These are phyloP conservation scores for Bradypus variegatus DNA, from an alignment of 2,797 vertebrate species.

Conservation along the genomic window DNA sequence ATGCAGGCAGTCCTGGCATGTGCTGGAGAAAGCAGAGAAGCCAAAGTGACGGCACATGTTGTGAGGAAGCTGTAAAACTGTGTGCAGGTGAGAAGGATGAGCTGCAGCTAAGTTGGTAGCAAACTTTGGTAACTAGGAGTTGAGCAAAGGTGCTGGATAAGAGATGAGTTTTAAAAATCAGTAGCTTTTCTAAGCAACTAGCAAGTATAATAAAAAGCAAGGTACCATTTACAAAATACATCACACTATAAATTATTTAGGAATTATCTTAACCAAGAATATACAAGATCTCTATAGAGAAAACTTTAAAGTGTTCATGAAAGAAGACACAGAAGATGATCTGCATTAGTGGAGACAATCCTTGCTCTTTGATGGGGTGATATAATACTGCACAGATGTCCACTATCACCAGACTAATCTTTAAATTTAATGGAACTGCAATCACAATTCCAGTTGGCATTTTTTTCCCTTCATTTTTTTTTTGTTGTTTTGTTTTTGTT, in stretches of 20 bases:
- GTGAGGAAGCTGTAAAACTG: too few relatives aligned
- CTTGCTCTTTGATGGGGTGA: too few relatives aligned
- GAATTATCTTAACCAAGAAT: neutral
- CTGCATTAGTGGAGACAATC: too few relatives aligned
- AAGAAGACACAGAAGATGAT: neutral
- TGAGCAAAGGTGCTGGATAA: neutral
- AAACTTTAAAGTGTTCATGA: neutral
- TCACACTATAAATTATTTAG: neutral
- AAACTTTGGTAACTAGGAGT: neutral
- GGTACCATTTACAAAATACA: neutral
- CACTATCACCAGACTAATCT: fast-evolving
- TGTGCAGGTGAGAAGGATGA: neutral
- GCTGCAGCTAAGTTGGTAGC: neutral
- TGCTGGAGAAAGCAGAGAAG: neutral
- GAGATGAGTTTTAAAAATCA: neutral
- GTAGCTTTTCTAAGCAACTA: neutral
- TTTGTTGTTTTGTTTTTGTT: too few relatives aligned
- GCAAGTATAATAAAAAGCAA: neutral
- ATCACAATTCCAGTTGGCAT: neutral
- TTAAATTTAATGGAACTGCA: neutral
- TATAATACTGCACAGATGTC: neutral
- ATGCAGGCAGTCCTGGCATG: too few relatives aligned
- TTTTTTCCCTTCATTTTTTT: too few relatives aligned
- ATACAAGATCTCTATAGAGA: neutral
- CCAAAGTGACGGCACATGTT: neutral